phyloP scores from a whole-genome alignment of 92 coral and sea anemone species.

The Porites divaricata region DNA sequence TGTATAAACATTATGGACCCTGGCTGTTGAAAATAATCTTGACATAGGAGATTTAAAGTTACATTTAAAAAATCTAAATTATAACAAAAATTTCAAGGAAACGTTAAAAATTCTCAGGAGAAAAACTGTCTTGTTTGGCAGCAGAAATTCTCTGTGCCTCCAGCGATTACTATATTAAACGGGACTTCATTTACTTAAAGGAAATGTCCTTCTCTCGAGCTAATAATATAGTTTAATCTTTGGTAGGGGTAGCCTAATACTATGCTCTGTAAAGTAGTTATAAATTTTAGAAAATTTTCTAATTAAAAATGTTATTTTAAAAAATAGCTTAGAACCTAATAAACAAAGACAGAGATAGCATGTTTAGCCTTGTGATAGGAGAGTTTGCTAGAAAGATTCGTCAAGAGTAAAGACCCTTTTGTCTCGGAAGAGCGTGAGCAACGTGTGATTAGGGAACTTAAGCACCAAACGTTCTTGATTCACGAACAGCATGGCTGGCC shows the following conservation, averaged over 20 bases:
- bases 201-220: background rate
- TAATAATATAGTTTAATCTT: background rate
- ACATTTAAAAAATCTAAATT: background rate
- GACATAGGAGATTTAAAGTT: background rate
- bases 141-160: background rate
- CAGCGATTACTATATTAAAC: background rate
- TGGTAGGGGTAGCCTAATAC: background rate
- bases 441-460: no score
- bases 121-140: background rate
- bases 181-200: background rate
- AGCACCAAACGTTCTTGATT: no score
- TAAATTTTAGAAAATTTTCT: background rate
- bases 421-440: no score
- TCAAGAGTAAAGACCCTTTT: no score
- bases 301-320: background rate
- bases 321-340: no score
- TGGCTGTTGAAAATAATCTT: background rate
- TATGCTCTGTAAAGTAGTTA: constrained; percentile 2
- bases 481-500: no score
- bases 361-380: no score
- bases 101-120: background rate
- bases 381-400: no score
- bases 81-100: background rate
- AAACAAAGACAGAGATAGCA: no score
- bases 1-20: no score